phyloP scores from a whole-genome alignment of 2,888 invertebrate genomes.

The Phortica okadai region DNA sequence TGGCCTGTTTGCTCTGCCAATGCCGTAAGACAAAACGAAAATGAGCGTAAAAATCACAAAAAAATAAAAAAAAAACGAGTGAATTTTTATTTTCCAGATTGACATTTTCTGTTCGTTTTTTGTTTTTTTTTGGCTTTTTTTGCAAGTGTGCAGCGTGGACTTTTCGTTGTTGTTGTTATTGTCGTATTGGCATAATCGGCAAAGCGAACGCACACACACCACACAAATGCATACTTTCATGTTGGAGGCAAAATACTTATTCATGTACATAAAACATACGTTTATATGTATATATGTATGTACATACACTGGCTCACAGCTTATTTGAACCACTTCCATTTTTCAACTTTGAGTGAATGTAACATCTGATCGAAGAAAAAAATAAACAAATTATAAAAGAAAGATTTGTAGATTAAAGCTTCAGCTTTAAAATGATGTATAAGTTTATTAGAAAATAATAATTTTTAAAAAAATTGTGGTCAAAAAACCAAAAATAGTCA shows the following conservation, averaged over 20 bases:
- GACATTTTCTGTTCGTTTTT: conserved; percentile 44
- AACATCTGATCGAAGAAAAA: too few relatives aligned
- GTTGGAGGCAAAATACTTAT: too few relatives aligned
- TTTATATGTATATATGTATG: neutral
- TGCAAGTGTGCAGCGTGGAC: neutral
- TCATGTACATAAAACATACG: neutral
- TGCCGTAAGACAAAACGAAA: conserved; percentile 45
- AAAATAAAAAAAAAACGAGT: conserved; percentile 57
- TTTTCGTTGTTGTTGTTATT: conserved; percentile 22
- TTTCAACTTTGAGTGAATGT: too few relatives aligned
- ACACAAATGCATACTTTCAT: too few relatives aligned
- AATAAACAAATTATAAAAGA: too few relatives aligned
- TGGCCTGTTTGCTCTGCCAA: conserved; percentile 52
- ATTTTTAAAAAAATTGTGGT: too few relatives aligned
- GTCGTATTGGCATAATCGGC: conserved; percentile 6
- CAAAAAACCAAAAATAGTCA: too few relatives aligned
- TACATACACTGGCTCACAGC: too few relatives aligned
- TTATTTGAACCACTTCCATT: too few relatives aligned
- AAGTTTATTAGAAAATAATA: too few relatives aligned
- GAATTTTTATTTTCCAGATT: conserved; percentile 67
- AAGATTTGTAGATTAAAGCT: too few relatives aligned
- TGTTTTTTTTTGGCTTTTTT: conserved; percentile 15
- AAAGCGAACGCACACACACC: neutral
- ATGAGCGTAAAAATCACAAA: conserved; percentile 18
- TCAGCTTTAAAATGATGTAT: too few relatives aligned